Conservation (phyloP, 2,113 vertebrate genomes). For the Leiothrix lutea region DNA sequence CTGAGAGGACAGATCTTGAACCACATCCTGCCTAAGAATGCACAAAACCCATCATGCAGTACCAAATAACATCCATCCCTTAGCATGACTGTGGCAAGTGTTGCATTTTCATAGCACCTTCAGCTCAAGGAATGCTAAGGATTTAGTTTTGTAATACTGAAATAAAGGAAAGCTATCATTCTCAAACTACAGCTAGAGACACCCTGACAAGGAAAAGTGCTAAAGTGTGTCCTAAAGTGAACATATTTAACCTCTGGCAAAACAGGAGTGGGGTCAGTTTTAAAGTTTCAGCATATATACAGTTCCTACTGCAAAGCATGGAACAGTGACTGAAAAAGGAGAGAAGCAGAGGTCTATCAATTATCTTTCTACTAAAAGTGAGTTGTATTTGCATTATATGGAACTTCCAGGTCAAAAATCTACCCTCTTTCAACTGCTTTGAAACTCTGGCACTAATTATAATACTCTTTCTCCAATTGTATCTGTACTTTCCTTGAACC, state of each 20-base stretch:
- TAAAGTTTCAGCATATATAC: background rate
- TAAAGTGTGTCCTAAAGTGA: background rate
- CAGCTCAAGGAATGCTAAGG: background rate
- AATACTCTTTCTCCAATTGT: background rate
- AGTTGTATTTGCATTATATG: background rate
- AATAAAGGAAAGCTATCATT: background rate
- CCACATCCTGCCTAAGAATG: background rate
- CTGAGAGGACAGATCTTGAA: background rate
- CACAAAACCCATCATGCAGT: background rate
- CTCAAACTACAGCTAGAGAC: background rate
- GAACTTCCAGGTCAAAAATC: background rate
- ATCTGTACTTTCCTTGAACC: background rate
- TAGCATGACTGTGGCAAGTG: background rate
- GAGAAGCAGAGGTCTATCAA: background rate
- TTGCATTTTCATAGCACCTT: background rate
- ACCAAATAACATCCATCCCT: background rate
- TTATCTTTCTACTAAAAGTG: background rate
- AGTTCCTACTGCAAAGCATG: background rate
- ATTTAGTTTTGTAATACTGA: background rate
- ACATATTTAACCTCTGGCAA: background rate
- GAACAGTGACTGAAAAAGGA: background rate
- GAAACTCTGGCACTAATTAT: background rate
- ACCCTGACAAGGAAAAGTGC: background rate
- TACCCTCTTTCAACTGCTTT: background rate
- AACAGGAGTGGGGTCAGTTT: background rate